Conservation (phyloP, 2,797 vertebrate species). For the Sternotherus odoratus region DNA sequence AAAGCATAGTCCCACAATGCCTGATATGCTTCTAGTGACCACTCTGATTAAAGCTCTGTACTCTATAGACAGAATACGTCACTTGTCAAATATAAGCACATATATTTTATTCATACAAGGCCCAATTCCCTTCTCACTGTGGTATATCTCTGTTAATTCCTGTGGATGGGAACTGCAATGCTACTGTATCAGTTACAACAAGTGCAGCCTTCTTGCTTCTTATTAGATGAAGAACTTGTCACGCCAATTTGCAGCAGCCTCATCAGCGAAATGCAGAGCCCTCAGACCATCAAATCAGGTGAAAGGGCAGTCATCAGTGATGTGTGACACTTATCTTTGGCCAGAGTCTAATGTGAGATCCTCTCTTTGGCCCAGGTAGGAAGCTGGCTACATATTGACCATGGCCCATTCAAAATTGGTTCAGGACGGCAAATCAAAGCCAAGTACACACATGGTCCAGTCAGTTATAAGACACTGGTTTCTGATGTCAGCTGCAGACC, state of each 20-base stretch:
- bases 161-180: fast-evolving
- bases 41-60: background rate
- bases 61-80: background rate
- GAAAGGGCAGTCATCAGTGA: background rate
- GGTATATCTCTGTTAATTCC: background rate
- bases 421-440: background rate
- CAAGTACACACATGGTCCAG: background rate
- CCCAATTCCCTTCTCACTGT: background rate
- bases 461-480: background rate
- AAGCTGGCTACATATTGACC: background rate
- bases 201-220: background rate
- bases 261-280: background rate
- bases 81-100: background rate
- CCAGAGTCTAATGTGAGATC: background rate
- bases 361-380: background rate
- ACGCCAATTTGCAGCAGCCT: background rate
- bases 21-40: background rate
- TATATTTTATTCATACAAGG: background rate
- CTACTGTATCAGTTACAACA: background rate
- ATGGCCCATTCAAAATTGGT: background rate
- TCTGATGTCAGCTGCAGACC: background rate
- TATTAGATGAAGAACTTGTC: background rate
- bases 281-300: background rate
- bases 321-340: background rate
- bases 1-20: background rate